Conservation (phyloP, 2,888 invertebrate species). For the Drosophila trichaetosa region DNA sequence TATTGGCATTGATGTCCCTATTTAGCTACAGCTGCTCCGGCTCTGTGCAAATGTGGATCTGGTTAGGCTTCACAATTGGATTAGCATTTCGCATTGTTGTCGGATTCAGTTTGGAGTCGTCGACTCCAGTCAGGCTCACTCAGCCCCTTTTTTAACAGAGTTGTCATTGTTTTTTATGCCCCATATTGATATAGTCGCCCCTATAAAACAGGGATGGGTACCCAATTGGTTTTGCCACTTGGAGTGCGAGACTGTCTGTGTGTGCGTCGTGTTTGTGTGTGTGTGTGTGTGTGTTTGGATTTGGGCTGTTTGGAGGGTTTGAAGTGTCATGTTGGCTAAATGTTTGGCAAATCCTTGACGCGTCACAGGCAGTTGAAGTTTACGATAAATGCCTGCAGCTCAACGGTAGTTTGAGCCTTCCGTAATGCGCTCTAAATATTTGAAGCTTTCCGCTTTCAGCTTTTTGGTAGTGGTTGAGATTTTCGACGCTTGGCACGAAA, state of each 20-base stretch:
- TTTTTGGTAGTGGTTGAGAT: constrained; percentile 26
- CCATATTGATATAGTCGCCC: constrained; percentile 56
- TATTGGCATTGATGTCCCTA: constrained; percentile 40
- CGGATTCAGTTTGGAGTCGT: neutral
- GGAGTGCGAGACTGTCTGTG: neutral
- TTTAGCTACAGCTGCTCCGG: constrained; percentile 43
- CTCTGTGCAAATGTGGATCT: constrained; percentile 41
- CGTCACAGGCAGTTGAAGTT: constrained; percentile 77
- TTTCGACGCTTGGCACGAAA: constrained; percentile 32
- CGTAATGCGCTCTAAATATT: constrained; percentile 72
- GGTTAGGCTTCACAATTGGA: constrained; percentile 65
- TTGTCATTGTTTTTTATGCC: constrained; percentile 76
- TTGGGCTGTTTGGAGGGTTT: constrained; percentile 6
- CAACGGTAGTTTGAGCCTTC: constrained; percentile 57
- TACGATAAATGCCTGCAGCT: constrained; percentile 78
- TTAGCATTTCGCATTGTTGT: constrained; percentile 65
- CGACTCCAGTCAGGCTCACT: neutral
- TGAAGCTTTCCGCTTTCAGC: constrained; percentile 44
- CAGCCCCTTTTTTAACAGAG: constrained; percentile 44
- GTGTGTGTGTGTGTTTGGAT: neutral
- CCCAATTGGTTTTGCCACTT: neutral
- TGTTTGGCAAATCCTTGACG: constrained; percentile 80
- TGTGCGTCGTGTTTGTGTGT: too few species aligned
- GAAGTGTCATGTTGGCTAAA: constrained; percentile 80
- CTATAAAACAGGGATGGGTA: constrained; percentile 4